Conservation (phyloP, 1,140 invertebrate genomes). For the Thalassaphorura encarpata region DNA sequence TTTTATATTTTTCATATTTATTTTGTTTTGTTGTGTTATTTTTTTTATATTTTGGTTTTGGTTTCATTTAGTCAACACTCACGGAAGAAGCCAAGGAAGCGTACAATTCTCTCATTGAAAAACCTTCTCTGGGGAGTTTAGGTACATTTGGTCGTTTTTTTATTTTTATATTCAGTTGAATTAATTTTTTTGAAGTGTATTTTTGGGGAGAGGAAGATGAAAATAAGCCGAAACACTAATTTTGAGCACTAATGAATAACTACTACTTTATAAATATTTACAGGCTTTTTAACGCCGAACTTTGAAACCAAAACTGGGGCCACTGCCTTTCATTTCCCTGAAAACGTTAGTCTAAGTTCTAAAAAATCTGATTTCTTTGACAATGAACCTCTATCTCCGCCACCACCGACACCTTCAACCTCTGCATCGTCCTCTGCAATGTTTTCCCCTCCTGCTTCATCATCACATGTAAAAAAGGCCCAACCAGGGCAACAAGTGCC, state of each 20-base stretch:
- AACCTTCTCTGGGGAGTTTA: constrained; percentile 38
- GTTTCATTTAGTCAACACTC: constrained; percentile 39
- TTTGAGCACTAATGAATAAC: neutral
- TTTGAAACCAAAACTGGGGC: constrained; percentile 29
- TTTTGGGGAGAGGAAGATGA: constrained; percentile 1
- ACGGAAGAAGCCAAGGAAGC: constrained; percentile 65
- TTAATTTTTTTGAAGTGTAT: neutral
- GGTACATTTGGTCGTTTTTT: constrained; percentile 21
- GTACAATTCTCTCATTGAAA: constrained; percentile 81
- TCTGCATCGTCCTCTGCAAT: neutral
- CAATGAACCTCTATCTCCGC: constrained; percentile 3
- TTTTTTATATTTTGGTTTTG: constrained; percentile 29
- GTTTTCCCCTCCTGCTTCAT: neutral
- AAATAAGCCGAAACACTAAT: neutral
- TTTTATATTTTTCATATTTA: constrained; percentile 18
- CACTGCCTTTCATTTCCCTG: constrained; percentile 28
- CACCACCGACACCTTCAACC: constrained; percentile 1
- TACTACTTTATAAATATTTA: no score
- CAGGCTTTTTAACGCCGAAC: constrained; percentile 30
- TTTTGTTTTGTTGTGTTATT: constrained; percentile 13
- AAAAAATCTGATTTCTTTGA: constrained; percentile 31
- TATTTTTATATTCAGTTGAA: constrained; percentile 11
- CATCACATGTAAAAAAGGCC: no score
- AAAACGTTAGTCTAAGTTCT: constrained; percentile 23
- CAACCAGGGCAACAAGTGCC: no score